Base-by-base conservation (phyloP, 2,888 invertebrate genomes). In the Biston stratarius region DNA sequence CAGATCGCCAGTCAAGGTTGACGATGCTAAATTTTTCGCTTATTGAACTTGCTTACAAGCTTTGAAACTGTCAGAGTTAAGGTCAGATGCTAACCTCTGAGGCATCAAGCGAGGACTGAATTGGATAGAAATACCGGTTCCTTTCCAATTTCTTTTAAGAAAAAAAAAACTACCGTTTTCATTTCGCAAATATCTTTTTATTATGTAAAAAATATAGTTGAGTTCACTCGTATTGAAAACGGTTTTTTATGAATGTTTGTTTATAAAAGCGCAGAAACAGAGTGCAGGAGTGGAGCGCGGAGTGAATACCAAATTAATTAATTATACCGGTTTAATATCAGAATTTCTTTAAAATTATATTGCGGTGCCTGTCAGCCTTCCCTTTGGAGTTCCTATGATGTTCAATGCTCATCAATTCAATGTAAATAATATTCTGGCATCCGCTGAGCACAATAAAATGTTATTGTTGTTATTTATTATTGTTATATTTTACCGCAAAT, bases 381-480 rank as follows among this genome's bases (percentile, higher is more conserved):
- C 15, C 11, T 2, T 36, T 36, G 34, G 40, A 34, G 64, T 60
- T 57, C 47, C 47, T 14, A 40, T n/a, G 66, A 59, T 55, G 58
- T 38, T 67, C 63, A 63, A 79, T 77, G 85, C 87, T 84, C 90
- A 91, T 92, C 89, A 91, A 91, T 91, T 88, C 83, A 85, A 88
- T 88, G 90, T 89, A 91, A 91, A 91, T 90, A 91, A 88, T 89
- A 86, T 86, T 79, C 86, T 81, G 84, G 86, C 85, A 87, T 89
- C 85, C 85, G 79, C 81, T 72, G 83, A 81, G 76, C 80, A 89
- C 84, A 90, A 90, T 89, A 87, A 88, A 87, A 83, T n/a, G n/a
- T n/a, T n/a, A n/a, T n/a, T n/a, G n/a, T n/a, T n/a, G n/a, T n/a
- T n/a, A n/a, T n/a, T n/a, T n/a, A n/a, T n/a, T 86, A 92, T 92